Evolutionary conservation across 2,113 vertebrate species (phyloP), one percentile per base, ranked within the genome.

Genomic region (Tachysurus vachellii): DNA sequence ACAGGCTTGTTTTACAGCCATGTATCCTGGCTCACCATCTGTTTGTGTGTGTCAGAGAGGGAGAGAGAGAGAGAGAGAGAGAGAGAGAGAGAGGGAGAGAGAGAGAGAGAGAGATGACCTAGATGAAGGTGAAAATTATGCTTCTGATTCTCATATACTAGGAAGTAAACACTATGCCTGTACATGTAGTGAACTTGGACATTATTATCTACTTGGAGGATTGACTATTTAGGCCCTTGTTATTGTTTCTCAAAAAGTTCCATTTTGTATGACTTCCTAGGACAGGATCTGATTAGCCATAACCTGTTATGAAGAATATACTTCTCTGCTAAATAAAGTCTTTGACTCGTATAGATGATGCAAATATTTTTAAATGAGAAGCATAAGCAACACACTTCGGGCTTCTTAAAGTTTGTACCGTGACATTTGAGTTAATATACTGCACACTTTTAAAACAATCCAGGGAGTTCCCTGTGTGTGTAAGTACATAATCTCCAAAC

Each of bases 1-100:
- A 92, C 91, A 89, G 93, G 93, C 92, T 94, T 95, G 94, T 95
- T 95, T 95, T 94, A 94, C 93, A 95, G 91, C 93, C 91, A 82
- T 82, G 86, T 89, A 90, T 91, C 92, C 86, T 86, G 92, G 90
- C 91, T 88, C 82, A 61, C 93, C 94, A 94, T 95, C 94, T 95
- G 95, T 92, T 91, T 90, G 83, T 90, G 83, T 36, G 13, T 75
- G 42, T 83, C 36, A 44, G 71, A 11, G 71, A 50, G 44, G 1
- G 71, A 50, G 42, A 14, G 19, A 47, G 70, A 21, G 70, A 21
- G 70, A 44, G 71, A 11, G 71, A 50, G 44, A 5, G 71, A 50
- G 42, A 14, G 19, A 47, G 70, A 44, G 71, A 47, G 71, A 47
- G 36, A 11, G 19, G 11, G 70, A 13, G 70, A 11, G 36, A 12